A percentile compares a stretch with the other conserved stretches of the same genome.
These are phyloP conservation scores for Dipodomys stephensi DNA, from an alignment of 2,113 vertebrate genomes.

Conservation along the genomic window DNA sequence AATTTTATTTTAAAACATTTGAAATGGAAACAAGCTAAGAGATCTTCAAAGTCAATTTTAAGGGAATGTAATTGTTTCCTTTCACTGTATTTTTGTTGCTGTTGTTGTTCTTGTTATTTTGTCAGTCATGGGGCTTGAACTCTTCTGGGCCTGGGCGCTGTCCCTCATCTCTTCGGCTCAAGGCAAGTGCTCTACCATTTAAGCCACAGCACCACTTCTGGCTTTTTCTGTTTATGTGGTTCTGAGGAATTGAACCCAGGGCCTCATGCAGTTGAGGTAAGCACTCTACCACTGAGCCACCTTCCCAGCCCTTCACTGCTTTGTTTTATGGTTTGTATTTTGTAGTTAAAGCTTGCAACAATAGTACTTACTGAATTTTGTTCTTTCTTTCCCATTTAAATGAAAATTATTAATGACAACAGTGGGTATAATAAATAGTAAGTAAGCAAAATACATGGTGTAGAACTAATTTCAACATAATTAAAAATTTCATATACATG, in stretches of 20 bases:
- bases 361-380: constrained; percentile 41
- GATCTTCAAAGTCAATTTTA: constrained; percentile 50
- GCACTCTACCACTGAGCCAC: too few relatives aligned
- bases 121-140: too few relatives aligned
- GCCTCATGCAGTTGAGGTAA: too few relatives aligned
- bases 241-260: too few relatives aligned
- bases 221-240: too few relatives aligned
- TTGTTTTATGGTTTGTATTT: constrained; percentile 32
- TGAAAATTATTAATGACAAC: constrained; percentile 41
- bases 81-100: not conserved
- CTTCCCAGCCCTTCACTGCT: not conserved
- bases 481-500: constrained; percentile 32
- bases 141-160: too few relatives aligned
- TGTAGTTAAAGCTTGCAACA: constrained; percentile 47
- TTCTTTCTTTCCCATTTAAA: constrained; percentile 37
- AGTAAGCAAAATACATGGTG: constrained; percentile 15
- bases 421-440: constrained; percentile 23
- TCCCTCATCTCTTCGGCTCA: too few relatives aligned
- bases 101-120: too few relatives aligned
- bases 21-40: constrained; percentile 7
- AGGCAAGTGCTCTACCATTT: too few relatives aligned
- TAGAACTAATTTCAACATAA: constrained; percentile 53
- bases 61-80: constrained; percentile 52
- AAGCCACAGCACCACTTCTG: too few relatives aligned
- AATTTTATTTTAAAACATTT: constrained; percentile 59